Evolutionary conservation across 2,113 vertebrate genomes (phyloP).

Genomic region (Oncorhynchus masou): DNA sequence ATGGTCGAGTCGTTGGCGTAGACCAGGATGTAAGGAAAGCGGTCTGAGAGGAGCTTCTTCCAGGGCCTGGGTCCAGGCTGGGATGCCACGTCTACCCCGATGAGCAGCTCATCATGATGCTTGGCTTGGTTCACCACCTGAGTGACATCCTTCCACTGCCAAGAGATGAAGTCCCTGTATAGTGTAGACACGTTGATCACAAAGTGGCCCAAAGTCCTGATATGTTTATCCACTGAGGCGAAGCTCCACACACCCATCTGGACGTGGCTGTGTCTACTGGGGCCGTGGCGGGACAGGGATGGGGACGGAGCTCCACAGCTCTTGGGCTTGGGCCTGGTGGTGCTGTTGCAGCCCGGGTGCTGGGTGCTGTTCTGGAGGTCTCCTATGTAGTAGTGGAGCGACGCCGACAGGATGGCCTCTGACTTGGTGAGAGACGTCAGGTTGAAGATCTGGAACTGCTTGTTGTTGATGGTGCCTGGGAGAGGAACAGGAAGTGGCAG

Average conservation of each 20-base stretch:
- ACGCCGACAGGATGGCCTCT: constrained; percentile 89
- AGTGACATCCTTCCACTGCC: constrained; percentile 93
- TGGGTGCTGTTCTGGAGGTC: constrained; percentile 69
- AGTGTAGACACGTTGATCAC: constrained; percentile 74
- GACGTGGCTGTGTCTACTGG: constrained; percentile 70
- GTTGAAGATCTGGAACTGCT: constrained; percentile 85
- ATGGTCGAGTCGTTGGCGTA: constrained; percentile 94
- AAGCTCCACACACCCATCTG: constrained; percentile 83
- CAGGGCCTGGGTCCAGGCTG: constrained; percentile 53
- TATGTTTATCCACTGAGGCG: constrained; percentile 64
- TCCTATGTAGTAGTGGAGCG: constrained; percentile 83
- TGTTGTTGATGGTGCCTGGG: constrained; percentile 75
- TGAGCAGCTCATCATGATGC: constrained; percentile 76
- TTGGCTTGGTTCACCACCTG: constrained; percentile 79
- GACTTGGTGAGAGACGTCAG: constrained; percentile 90
- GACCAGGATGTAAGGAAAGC: constrained; percentile 88
- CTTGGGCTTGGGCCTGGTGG: constrained; percentile 6
- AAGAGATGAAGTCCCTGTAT: constrained; percentile 73
- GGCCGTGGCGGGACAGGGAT: constrained; percentile 33
- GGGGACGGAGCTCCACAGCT: constrained; percentile 43
- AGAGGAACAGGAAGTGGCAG: constrained; percentile 3
- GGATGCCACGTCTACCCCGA: constrained; percentile 78
- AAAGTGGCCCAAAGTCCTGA: constrained; percentile 76
- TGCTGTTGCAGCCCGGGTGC: constrained; percentile 54
- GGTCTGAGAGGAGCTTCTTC: constrained; percentile 68